A percentile compares a stretch with the other conserved stretches of the same genome.
Conservation (phyloP, 2,888 invertebrate genomes). For the Caenorhabditis sp. region DNA sequence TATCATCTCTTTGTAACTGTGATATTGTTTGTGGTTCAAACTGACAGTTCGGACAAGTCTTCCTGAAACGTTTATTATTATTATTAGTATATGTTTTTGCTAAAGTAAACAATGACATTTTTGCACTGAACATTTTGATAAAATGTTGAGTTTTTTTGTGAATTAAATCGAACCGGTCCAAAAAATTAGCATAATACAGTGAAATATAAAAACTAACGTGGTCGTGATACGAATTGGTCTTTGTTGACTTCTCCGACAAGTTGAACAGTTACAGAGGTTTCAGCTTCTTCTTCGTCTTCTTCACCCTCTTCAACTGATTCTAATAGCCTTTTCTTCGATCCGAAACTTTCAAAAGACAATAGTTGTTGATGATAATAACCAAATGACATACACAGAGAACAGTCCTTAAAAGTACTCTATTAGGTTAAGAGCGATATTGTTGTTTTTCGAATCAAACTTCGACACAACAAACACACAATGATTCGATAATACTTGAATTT, state of each 20-base stretch:
- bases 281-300: not conserved
- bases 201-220: not conserved
- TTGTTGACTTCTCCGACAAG: no score
- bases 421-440: not conserved
- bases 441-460: not conserved
- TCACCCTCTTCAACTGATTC: not conserved
- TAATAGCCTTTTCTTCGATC: not conserved
- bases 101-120: not conserved
- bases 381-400: not conserved
- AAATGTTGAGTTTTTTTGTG: not conserved
- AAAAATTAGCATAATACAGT: not conserved
- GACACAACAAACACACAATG: not conserved
- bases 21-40: slow-evolving; percentile 35
- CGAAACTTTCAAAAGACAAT: not conserved
- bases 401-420: not conserved
- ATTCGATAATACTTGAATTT: not conserved
- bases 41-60: slow-evolving; percentile 32
- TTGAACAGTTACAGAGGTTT: not conserved
- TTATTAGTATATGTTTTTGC: no score
- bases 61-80: slow-evolving; percentile 2
- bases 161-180: not conserved
- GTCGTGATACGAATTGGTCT: not conserved
- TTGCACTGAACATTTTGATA: not conserved
- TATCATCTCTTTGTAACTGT: slow-evolving; percentile 40
- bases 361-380: not conserved